Conservation (phyloP, 2,888 invertebrate genomes). For the Dexiosoma caninum region DNA sequence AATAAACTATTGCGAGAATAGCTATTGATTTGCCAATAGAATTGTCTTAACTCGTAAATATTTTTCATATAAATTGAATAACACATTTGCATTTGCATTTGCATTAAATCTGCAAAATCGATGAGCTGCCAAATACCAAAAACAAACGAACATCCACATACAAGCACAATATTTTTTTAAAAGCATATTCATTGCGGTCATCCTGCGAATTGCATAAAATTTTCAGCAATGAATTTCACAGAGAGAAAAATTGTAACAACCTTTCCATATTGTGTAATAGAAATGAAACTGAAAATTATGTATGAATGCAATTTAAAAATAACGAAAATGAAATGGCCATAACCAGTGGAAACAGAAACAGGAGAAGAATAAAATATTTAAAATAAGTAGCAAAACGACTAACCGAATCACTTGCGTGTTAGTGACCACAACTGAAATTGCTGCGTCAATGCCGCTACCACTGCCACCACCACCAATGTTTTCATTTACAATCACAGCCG, state of each 20-base stretch:
- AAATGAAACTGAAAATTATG: conserved; percentile 18
- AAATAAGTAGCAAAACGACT: conserved; percentile 3
- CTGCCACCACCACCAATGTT: conserved; percentile 53
- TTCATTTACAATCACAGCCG: conserved; percentile 61
- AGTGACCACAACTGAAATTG: conserved; percentile 53
- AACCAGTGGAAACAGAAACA: neutral
- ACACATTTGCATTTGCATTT: neutral
- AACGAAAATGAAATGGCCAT: neutral
- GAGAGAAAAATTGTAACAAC: neutral
- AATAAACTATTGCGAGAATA: no score
- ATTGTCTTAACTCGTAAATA: neutral
- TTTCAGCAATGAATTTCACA: neutral
- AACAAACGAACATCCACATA: neutral
- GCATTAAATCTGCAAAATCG: neutral
- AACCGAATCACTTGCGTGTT: conserved; percentile 50
- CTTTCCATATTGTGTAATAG: conserved; percentile 15
- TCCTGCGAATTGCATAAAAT: neutral
- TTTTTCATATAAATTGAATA: neutral
- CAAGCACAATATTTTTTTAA: no score
- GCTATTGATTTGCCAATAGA: neutral
- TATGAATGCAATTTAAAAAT: neutral
- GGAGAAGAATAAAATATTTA: conserved; percentile 2
- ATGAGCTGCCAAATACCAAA: neutral
- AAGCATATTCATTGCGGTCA: neutral
- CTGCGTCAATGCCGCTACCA: conserved; percentile 53